Base-by-base conservation (phyloP, 30 jellyfish, hydroid and myxozoan genomes). In the Mastigias papua region DNA sequence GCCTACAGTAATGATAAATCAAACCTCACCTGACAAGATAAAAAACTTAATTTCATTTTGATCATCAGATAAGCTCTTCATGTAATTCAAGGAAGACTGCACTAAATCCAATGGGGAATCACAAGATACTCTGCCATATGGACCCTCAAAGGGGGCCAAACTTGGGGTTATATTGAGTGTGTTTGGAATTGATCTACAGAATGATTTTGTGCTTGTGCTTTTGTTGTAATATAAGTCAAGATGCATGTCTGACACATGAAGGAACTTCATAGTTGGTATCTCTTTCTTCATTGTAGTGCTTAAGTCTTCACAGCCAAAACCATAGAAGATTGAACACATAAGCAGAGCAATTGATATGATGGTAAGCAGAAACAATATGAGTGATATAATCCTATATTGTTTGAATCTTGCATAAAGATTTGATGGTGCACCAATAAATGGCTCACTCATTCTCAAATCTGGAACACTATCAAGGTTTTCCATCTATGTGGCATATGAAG, bases 241-340 rank as follows among this genome's bases (percentile, higher is more conserved):
- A 76, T 87, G 96, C 30, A 78, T 35, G 29, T 87, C 96, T 1
- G 96, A 87, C 33, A 87, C 81, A 42, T 87, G 96, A 32, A 87
- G 31, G 82, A 87, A 87, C 15, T 78, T 73, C 73, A 84, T 27
- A 9, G 62, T 31, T 22, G 75, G 15, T 11, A 34, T 15, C 21
- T 4, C 26, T 4, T 17, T 57, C 0, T 1, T n/a, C 0, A 5
- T 60, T 2, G 82, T 17, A 7, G 30, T 19, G n/a, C 9, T 1
- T 0, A 29, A 50, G 27, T 63, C 13, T 29, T 20, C 16, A 35
- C 93, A 84, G 20, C 93, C 93, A 70, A 70, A 54, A 28, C 78
- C 69, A 42, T n/a, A 61, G n/a, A 73, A 30, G 51, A 84, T 62
- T 23, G 93, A 57, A 27, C 51, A 32, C 6, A 71, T 57, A 29